Base-by-base conservation (phyloP, 2,113 vertebrate species). In the Vidua chalybeata region DNA sequence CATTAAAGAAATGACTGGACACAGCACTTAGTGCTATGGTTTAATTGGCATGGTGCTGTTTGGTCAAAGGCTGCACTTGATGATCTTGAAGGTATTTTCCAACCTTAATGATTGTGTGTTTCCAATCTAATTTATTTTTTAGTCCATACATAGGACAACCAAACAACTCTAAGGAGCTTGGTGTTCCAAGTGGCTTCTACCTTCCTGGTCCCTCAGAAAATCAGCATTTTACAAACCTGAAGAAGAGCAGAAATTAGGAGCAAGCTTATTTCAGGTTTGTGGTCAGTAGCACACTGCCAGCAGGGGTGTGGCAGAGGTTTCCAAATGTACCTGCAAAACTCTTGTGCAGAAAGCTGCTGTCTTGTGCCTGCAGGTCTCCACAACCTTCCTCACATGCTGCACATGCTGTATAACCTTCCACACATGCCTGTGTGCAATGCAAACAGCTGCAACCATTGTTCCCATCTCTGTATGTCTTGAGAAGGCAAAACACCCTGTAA, bases 301-400 rank as follows among this genome's bases (percentile, higher is more conserved):
- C 37, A 41, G 66, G 68, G 13, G 23, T 2, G 13, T 13, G 11
- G 13, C 15, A 37, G 41, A 45, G 22, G 28, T 45, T 59, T 61
- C 51, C 14, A 14, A 71, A 48, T 1, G 33, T 5, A 52, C 10
- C 3, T 3, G 14, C 23, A 35, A n/a, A 58, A 35, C 26, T 31
- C 27, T 22, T 0, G 0, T 10, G 13, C 33, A 63, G 23, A 49
- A 80, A 51, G 28, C 33, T 43, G 33, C 30, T 67, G 11, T 54
- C n/a, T 39, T 35, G 1, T 24, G 7, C 7, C 51, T 56, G 74
- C 46, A 74, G 41, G 11, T 41, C 46, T 81, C 35, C 46, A 24
- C 48, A 83, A 14, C 58, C 35, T 73, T 46, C 28, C 51, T 41
- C 43, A 41, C 19, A 9, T 6, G 21, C 52, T 66, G 35, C 27